phyloP scores from a whole-genome alignment of 2,888 invertebrate genomes.

The Elegia similella region DNA sequence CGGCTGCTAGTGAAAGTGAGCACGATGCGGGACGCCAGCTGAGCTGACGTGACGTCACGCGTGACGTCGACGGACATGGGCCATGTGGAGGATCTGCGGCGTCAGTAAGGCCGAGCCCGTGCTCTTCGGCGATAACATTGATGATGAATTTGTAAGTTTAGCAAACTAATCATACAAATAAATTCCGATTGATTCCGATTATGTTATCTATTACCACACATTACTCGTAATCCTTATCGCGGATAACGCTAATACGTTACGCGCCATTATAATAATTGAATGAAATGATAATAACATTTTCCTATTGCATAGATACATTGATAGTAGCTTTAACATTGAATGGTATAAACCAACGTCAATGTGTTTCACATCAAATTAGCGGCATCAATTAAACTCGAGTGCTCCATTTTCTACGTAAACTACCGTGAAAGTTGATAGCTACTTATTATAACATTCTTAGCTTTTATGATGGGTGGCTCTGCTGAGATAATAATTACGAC shows the following conservation, averaged over 20 bases:
- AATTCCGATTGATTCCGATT: background rate
- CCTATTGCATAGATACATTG: background rate
- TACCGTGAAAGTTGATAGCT: slow-evolving; percentile 13
- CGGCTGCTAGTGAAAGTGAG: slow-evolving; percentile 65
- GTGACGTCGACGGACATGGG: slow-evolving; percentile 69
- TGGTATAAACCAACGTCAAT: background rate
- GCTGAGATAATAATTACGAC: background rate
- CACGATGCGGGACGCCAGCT: slow-evolving; percentile 64
- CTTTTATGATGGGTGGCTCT: background rate
- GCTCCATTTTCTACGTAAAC: slow-evolving; percentile 12
- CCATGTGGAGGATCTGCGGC: slow-evolving; percentile 79
- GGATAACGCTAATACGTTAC: background rate
- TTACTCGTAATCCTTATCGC: background rate
- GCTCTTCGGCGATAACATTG: slow-evolving; percentile 56
- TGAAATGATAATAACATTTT: background rate
- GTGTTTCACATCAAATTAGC: slow-evolving; percentile 2
- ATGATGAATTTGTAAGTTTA: slow-evolving; percentile 73
- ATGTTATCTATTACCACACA: background rate
- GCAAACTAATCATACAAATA: background rate
- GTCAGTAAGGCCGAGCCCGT: slow-evolving; percentile 73
- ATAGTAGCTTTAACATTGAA: background rate
- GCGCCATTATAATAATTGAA: too few species aligned
- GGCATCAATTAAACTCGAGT: slow-evolving; percentile 6
- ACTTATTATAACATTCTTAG: slow-evolving; percentile 9
- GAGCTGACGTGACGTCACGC: slow-evolving; percentile 54